A percentile compares a stretch with the other conserved stretches of the same genome.
phyloP scores from a whole-genome alignment of 2,888 invertebrate genomes.

The Polyommatus iphigenia region DNA sequence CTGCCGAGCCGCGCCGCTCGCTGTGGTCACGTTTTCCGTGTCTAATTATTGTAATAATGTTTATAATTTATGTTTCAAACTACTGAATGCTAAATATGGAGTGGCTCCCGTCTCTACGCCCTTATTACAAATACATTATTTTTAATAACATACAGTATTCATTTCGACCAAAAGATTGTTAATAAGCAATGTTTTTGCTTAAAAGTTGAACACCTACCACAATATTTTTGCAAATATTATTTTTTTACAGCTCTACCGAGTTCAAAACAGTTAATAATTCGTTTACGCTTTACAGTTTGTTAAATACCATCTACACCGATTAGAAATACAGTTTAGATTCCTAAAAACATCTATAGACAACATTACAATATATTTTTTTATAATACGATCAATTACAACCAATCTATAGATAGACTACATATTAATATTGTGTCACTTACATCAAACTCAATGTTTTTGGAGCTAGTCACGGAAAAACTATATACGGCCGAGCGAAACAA shows the following conservation, averaged over 20 bases:
- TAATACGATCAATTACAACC: no score
- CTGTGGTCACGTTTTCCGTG: constrained; percentile 48
- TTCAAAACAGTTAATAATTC: no score
- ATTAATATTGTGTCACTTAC: neutral
- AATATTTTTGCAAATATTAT: no score
- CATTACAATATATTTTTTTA: no score
- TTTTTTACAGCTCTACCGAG: no score
- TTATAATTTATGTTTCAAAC: constrained; percentile 16
- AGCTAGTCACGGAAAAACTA: neutral
- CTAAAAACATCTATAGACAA: no score
- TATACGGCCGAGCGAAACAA: constrained; percentile 1
- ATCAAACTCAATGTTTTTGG: neutral
- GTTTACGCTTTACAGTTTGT: no score
- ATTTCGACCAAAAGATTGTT: neutral
- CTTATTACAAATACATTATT: neutral
- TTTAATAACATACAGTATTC: neutral
- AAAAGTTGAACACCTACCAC: neutral
- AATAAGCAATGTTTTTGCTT: neutral
- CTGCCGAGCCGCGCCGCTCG: constrained; percentile 50
- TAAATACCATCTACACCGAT: no score
- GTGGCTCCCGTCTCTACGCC: neutral
- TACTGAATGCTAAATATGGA: neutral
- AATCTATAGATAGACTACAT: no score
- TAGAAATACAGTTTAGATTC: no score
- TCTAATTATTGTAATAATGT: constrained; percentile 36